Conservation (phyloP, 2,113 vertebrate genomes). For the Ramphastos sulfuratus region DNA sequence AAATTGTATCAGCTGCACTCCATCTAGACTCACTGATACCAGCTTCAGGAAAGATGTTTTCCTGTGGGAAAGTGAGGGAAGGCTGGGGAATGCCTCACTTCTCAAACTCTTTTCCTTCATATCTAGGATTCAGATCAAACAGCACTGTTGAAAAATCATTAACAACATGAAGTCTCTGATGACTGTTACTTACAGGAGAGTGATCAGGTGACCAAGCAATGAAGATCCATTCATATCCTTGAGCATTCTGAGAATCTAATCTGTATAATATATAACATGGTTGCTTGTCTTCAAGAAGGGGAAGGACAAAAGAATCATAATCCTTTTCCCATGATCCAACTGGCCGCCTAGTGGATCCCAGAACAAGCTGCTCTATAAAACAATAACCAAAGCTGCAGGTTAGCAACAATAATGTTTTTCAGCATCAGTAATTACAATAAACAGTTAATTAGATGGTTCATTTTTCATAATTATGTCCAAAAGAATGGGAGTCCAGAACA, state of each 20-base stretch:
- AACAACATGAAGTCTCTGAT: not conserved
- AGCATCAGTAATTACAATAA: not conserved
- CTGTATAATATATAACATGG: constrained; percentile 93
- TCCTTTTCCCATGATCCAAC: constrained; percentile 90
- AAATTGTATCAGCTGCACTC: not conserved
- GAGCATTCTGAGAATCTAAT: constrained; percentile 93
- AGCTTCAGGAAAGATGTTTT: not conserved
- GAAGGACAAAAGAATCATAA: constrained; percentile 87
- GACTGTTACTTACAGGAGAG: constrained; percentile 84
- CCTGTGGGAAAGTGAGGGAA: not conserved
- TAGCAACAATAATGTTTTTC: not conserved
- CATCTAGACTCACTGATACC: not conserved
- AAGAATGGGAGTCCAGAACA: not conserved
- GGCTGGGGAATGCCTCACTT: not conserved
- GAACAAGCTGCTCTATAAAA: constrained; percentile 87
- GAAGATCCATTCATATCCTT: constrained; percentile 96
- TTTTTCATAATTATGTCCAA: not conserved
- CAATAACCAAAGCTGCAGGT: constrained; percentile 16
- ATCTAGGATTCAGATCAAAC: not conserved
- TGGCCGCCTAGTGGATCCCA: constrained; percentile 81
- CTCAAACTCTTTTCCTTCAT: not conserved
- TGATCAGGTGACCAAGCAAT: constrained; percentile 95
- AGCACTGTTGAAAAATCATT: not conserved
- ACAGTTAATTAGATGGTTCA: not conserved
- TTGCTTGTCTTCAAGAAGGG: constrained; percentile 87